Evolutionary conservation across 2,797 vertebrate genomes (phyloP), one percentile per base, ranked within the genome.

Genomic region (Sebastes vulpes): DNA sequence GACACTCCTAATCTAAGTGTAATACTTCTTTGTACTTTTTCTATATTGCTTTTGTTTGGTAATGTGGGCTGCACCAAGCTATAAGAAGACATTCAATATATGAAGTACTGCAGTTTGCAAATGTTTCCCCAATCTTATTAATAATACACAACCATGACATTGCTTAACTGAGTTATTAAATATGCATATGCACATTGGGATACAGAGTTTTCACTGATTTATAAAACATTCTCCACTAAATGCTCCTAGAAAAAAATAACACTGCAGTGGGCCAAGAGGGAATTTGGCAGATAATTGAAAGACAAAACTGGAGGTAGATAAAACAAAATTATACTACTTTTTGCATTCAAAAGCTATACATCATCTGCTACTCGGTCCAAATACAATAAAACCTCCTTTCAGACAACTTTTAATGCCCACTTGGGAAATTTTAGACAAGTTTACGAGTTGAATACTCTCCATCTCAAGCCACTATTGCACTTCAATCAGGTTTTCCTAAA

Each of bases 101-200:
- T 61, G 59, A 68, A 83, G 67, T 63, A 68, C 53, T 70, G 61
- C 77, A 70, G 46, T 81, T 77, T 82, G 52, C 25, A 76, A 77
- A 77, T 75, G 69, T 68, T 64, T 76, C 48, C 68, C 69, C 52
- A 70, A 31, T 67, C 56, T 72, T 70, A 90, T 91, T 66, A 92
- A 92, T 91, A 90, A 92, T 76, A 80, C 79, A 91, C 65, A 79
- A 79, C 38, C 58, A 84, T 86, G 87, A 88, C 87, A 87, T 63
- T 78, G 88, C 84, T 89, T 84, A 87, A 88, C 80, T 72, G 80
- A 69, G 61, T 68, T 70, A 89, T 88, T 79, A 90, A 93, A 94
- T 85, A 89, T 91, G 84, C 77, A 92, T 88, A 69, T 83, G 86
- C 53, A 64, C 73, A 83, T 73, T 84, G 83, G 84, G 85, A 91